Evolutionary conservation across 2,113 vertebrate genomes (phyloP).

Genomic region (Danio rerio): GRCz12tu NC_133183.1:3147501-3148000

Average conservation of each 20-base stretch:
- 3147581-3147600: no score
- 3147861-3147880: constrained; percentile 2
- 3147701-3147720: no score
- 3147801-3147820: background rate
- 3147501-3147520: no score
- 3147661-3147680: no score
- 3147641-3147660: no score
- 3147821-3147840: background rate
- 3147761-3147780: background rate
- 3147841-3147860: constrained; percentile 14
- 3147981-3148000: background rate
- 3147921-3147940: constrained; percentile 8
- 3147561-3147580: no score
- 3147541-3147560: no score
- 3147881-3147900: constrained; percentile 7
- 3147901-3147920: constrained; percentile 53
- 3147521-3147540: no score
- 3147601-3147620: no score
- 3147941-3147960: constrained; percentile 37
- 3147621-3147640: no score
- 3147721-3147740: background rate
- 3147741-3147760: background rate
- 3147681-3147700: no score
- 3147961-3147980: constrained; percentile 11
- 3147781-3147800: background rate